phyloP scores from a whole-genome alignment of 2,888 invertebrate species.

The Drosophila melanocephala region DNA sequence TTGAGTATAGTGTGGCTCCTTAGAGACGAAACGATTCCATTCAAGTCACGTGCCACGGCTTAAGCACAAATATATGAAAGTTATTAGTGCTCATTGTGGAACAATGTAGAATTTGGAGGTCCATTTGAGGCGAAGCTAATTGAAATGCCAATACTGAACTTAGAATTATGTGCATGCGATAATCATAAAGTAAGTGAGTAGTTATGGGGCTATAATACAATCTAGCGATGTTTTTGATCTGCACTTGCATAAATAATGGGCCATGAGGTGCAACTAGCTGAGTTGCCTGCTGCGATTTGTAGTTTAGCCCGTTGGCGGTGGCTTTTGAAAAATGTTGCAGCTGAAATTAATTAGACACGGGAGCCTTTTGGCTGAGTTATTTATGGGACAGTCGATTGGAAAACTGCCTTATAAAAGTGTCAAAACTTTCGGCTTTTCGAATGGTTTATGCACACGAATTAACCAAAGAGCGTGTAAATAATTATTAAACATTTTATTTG shows the following conservation, averaged over 20 bases:
- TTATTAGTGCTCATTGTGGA: constrained; percentile 11
- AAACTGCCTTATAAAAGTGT: constrained; percentile 81
- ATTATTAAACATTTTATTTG: constrained; percentile 60
- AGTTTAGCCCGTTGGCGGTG: constrained; percentile 46
- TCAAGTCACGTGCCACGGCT: constrained; percentile 24
- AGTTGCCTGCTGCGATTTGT: constrained; percentile 46
- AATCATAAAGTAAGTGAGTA: constrained; percentile 58
- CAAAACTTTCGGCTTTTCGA: constrained; percentile 66
- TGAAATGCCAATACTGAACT: constrained; percentile 27
- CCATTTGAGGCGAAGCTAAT: constrained; percentile 13
- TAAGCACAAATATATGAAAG: constrained; percentile 6
- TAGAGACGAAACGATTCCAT: background rate
- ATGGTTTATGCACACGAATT: constrained; percentile 73
- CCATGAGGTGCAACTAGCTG: constrained; percentile 16
- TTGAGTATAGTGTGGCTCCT: background rate
- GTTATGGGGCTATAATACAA: constrained; percentile 36
- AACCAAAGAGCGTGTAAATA: constrained; percentile 67
- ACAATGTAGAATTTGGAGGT: background rate
- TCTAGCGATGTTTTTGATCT: constrained; percentile 52
- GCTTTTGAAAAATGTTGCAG: constrained; percentile 56
- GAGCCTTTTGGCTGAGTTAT: constrained; percentile 75
- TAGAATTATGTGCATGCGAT: constrained; percentile 11
- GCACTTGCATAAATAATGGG: constrained; percentile 50
- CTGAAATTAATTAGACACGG: constrained; percentile 69
- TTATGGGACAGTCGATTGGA: constrained; percentile 72